Percentiles rank a stretch among this genome's conserved stretches.
Conservation (phyloP, 2,113 vertebrate genomes). For the Copsychus sechellarum region DNA sequence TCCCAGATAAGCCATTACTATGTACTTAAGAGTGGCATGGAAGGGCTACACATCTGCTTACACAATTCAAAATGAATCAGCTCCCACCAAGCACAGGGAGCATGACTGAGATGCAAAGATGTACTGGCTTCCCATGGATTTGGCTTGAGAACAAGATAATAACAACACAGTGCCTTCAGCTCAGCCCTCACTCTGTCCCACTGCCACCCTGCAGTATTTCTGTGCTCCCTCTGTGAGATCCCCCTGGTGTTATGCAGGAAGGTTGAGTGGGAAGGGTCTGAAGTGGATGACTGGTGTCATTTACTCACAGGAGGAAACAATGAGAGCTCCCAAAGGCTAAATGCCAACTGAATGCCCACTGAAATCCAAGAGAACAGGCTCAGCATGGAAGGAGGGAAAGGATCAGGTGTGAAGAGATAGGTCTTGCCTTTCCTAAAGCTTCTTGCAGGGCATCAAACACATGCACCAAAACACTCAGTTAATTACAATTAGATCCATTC, state of each 20-base stretch:
- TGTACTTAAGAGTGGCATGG: accelerated
- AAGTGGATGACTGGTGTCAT: neutral
- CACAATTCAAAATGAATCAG: neutral
- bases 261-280: neutral
- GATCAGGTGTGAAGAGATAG: neutral
- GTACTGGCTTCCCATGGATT: neutral
- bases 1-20: neutral
- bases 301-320: neutral
- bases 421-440: neutral
- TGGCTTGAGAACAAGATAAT: neutral
- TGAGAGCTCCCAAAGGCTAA: neutral
- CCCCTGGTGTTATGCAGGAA: accelerated
- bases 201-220: neutral
- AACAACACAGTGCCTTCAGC: neutral
- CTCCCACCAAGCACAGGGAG: neutral
- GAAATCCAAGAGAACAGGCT: neutral
- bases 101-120: neutral
- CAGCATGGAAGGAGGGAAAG: neutral
- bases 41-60: neutral
- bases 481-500: neutral
- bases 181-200: neutral
- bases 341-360: neutral
- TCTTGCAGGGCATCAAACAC: neutral
- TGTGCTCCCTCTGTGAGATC: neutral
- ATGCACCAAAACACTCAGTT: accelerated